phyloP scores from a whole-genome alignment of 2,888 invertebrate genomes.

The Dynastes tityus region DNA sequence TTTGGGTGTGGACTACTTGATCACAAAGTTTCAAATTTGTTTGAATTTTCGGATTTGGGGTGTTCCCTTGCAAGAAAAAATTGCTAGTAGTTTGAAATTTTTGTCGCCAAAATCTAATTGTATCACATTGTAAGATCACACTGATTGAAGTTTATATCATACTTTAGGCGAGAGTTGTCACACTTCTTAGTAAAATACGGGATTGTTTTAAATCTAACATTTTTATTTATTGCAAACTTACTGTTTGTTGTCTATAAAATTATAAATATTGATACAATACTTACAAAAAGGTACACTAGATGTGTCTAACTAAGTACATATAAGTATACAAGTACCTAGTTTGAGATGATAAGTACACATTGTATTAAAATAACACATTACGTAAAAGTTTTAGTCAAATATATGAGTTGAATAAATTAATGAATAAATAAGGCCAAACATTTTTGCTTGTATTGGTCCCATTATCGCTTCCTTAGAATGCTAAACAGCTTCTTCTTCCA shows the following conservation, averaged over 20 bases:
- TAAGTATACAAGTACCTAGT: not conserved
- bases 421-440: slow-evolving; percentile 11
- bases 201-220: too few relatives aligned
- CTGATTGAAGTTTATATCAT: too few relatives aligned
- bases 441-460: not conserved
- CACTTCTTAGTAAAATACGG: not conserved
- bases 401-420: not conserved
- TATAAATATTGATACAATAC: slow-evolving; percentile 31
- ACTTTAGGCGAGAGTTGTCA: too few relatives aligned
- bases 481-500: slow-evolving; percentile 27
- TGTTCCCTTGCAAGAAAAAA: too few relatives aligned
- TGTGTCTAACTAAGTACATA: not conserved
- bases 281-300: not conserved
- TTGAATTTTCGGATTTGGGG: too few relatives aligned
- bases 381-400: not conserved
- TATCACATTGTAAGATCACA: too few relatives aligned
- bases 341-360: not conserved
- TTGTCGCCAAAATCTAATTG: too few relatives aligned
- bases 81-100: too few relatives aligned
- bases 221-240: not conserved
- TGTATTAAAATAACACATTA: not conserved
- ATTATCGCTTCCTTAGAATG: slow-evolving; percentile 24
- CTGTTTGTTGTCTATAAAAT: not conserved
- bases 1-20: too few relatives aligned
- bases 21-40: too few relatives aligned